phyloP scores from a whole-genome alignment of 2,888 invertebrate species.

The Meghimatium bilineatum region DNA sequence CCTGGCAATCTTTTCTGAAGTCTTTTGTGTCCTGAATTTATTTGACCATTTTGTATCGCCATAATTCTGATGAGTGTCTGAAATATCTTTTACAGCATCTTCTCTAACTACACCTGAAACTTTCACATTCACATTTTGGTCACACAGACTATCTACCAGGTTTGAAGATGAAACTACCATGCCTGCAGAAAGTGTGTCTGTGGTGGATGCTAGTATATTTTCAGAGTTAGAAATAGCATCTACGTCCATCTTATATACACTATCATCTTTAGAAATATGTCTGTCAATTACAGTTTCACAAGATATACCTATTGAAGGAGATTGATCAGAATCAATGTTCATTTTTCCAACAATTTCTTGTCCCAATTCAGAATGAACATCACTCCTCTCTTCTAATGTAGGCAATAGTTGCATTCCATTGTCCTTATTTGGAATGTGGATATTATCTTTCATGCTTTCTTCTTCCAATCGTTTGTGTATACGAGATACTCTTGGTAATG shows the following conservation, averaged over 20 bases:
- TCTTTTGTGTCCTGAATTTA: background rate
- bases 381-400: background rate
- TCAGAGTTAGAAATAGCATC: background rate
- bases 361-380: background rate
- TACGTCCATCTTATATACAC: background rate
- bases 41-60: background rate
- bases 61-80: background rate
- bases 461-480: constrained; percentile 31
- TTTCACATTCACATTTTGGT: constrained; percentile 35
- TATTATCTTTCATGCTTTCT: constrained; percentile 12
- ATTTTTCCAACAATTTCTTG: background rate
- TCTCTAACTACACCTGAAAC: constrained; percentile 4
- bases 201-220: background rate
- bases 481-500: background rate
- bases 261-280: background rate
- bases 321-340: background rate
- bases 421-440: background rate
- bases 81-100: background rate
- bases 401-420: background rate
- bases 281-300: background rate
- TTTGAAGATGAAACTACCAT: background rate
- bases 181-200: background rate
- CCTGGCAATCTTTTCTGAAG: background rate
- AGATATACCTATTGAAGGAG: background rate
- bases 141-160: constrained; percentile 37